A percentile compares a stretch with the other conserved stretches of the same genome.
Evolutionary conservation across 2,797 vertebrate species (phyloP).

Genomic region (Gila robusta): DNA sequence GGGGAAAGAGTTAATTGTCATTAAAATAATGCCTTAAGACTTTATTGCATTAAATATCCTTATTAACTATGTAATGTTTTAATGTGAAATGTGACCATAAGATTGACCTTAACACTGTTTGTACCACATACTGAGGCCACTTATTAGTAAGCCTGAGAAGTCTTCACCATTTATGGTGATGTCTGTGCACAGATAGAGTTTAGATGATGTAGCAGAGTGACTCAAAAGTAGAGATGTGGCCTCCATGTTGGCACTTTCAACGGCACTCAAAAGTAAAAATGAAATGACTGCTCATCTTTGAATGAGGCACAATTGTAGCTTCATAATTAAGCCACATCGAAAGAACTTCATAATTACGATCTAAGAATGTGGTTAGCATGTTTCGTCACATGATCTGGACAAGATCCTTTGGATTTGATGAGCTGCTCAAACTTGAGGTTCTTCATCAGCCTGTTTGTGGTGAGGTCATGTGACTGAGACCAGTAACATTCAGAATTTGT

Average conservation of each 20-base stretch:
- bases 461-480: neutral
- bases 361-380: neutral
- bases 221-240: slow-evolving; percentile 47
- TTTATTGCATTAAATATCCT: neutral
- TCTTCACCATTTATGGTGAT: slow-evolving; percentile 44
- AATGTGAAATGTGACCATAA: neutral
- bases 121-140: slow-evolving; percentile 5
- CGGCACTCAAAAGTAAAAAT: neutral
- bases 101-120: neutral
- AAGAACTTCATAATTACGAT: slow-evolving; percentile 9
- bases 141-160: slow-evolving; percentile 26
- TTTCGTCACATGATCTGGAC: neutral
- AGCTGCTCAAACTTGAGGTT: slow-evolving; percentile 16
- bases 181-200: slow-evolving; percentile 17
- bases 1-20: neutral
- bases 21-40: neutral
- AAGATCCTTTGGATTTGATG: neutral
- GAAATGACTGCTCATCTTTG: slow-evolving; percentile 26
- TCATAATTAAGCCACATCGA: neutral
- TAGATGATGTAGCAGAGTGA: slow-evolving; percentile 41
- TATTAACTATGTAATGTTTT: neutral
- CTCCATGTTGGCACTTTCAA: neutral
- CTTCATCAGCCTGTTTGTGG: slow-evolving; percentile 23
- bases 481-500: neutral
- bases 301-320: slow-evolving; percentile 3